phyloP scores from a whole-genome alignment of 2,797 vertebrate species.

The Anguilla marmorata region DNA sequence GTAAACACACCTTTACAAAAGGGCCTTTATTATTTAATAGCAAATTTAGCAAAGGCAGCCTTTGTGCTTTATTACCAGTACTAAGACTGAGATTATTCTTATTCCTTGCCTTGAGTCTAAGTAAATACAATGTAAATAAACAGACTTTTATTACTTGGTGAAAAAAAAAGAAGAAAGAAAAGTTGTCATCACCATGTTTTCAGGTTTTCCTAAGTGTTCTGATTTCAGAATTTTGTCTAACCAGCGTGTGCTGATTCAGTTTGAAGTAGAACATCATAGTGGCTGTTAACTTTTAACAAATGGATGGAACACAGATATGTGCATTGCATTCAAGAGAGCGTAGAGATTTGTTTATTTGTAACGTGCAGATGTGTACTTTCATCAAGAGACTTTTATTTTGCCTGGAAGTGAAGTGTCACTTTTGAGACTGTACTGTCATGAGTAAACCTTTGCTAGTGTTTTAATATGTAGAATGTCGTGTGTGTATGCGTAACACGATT shows the following conservation, averaged over 20 bases:
- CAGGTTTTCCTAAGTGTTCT: conserved; percentile 31
- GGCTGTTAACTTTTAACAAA: conserved; percentile 32
- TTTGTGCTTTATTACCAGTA: conserved; percentile 38
- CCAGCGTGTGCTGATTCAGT: conserved; percentile 35
- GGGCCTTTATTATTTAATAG: conserved; percentile 24
- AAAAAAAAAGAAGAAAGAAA: background rate
- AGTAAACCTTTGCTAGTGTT: conserved; percentile 36
- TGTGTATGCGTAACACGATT: conserved; percentile 31
- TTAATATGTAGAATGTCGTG: conserved; percentile 30
- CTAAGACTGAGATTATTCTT: conserved; percentile 28
- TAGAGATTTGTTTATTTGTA: conserved; percentile 37
- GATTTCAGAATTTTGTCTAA: conserved; percentile 42
- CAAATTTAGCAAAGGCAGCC: conserved; percentile 18
- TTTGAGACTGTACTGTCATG: conserved; percentile 38
- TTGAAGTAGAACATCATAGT: conserved; percentile 32
- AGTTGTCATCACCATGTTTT: conserved; percentile 15
- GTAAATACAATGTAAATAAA: conserved; percentile 28
- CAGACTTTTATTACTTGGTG: conserved; percentile 19
- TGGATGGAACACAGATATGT: conserved; percentile 31
- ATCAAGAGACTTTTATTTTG: conserved; percentile 37
- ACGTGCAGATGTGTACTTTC: conserved; percentile 37
- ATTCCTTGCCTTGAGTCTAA: conserved; percentile 34
- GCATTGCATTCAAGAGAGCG: conserved; percentile 32
- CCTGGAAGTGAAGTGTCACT: conserved; percentile 34
- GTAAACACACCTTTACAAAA: background rate